These are phyloP conservation scores for Pseudococcus longispinus DNA, from an alignment of 2,888 invertebrate species.

Conservation along the genomic window DNA sequence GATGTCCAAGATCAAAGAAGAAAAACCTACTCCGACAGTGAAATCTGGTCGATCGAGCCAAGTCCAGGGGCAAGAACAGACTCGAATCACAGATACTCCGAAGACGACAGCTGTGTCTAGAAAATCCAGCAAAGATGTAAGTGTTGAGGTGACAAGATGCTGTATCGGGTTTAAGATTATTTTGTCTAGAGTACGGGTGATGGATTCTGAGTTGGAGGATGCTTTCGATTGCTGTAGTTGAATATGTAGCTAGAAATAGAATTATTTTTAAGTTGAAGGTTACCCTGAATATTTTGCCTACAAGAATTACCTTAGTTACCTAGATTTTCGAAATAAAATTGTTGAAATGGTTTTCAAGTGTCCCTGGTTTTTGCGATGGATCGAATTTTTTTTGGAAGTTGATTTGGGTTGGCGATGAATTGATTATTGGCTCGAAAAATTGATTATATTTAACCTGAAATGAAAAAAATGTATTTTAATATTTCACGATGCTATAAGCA, in stretches of 20 bases:
- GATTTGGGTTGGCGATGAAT: neutral
- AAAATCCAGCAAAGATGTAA: constrained; percentile 30
- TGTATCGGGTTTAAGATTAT: neutral
- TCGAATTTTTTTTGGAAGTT: neutral
- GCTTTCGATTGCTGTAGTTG: neutral
- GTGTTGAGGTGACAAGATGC: neutral
- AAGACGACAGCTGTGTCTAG: neutral
- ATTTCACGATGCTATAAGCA: too few relatives aligned
- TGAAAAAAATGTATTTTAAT: neutral
- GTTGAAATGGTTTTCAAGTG: neutral
- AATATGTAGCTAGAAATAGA: neutral
- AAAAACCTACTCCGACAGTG: neutral
- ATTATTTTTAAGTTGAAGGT: neutral
- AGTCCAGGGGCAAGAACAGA: neutral
- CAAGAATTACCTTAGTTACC: neutral
- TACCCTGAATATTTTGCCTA: neutral
- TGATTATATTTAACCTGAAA: neutral
- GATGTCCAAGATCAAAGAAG: constrained; percentile 7
- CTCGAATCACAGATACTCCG: neutral
- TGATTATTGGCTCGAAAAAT: neutral
- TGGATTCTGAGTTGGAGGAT: neutral
- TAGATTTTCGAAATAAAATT: neutral
- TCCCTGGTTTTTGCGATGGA: neutral
- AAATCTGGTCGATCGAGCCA: constrained; percentile 20
- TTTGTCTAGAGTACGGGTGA: neutral